phyloP scores from a whole-genome alignment of 2,113 vertebrate genomes.

The Rhombomys opimus region DNA sequence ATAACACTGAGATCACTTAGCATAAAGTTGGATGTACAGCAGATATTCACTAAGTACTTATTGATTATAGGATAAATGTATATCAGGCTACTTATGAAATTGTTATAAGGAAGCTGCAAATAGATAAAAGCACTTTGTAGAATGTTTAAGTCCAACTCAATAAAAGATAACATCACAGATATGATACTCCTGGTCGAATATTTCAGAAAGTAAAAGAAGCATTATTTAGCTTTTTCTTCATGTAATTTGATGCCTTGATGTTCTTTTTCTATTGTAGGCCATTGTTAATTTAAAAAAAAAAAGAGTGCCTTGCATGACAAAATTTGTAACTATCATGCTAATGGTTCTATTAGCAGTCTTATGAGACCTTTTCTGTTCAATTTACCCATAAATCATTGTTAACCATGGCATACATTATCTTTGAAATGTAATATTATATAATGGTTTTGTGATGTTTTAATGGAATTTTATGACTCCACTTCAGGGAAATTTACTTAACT shows the following conservation, averaged over 20 bases:
- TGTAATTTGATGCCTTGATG: constrained; percentile 34
- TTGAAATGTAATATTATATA: background rate
- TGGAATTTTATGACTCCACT: background rate
- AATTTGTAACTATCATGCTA: constrained; percentile 35
- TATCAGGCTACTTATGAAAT: constrained; percentile 18
- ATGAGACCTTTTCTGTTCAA: constrained; percentile 9
- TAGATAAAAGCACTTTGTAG: constrained; percentile 60
- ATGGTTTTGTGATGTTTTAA: constrained; percentile 1
- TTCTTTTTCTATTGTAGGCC: constrained; percentile 18
- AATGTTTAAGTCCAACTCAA: constrained; percentile 26
- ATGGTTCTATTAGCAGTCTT: constrained; percentile 55
- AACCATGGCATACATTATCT: background rate
- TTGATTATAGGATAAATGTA: constrained; percentile 55
- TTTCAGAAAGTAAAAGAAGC: constrained; percentile 37
- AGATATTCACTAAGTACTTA: constrained; percentile 32
- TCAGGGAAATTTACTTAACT: constrained; percentile 66
- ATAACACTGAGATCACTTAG: constrained; percentile 9
- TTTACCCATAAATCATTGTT: constrained; percentile 27
- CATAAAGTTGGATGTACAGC: constrained; percentile 15
- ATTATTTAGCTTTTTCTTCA: constrained; percentile 53
- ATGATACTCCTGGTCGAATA: constrained; percentile 42
- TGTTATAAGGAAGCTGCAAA: constrained; percentile 43
- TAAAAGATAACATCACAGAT: constrained; percentile 43
- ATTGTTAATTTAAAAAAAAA: constrained; percentile 52
- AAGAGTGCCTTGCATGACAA: constrained; percentile 14